Conservation (phyloP, 1,140 invertebrate genomes). For the Zaprionus inermis region DNA sequence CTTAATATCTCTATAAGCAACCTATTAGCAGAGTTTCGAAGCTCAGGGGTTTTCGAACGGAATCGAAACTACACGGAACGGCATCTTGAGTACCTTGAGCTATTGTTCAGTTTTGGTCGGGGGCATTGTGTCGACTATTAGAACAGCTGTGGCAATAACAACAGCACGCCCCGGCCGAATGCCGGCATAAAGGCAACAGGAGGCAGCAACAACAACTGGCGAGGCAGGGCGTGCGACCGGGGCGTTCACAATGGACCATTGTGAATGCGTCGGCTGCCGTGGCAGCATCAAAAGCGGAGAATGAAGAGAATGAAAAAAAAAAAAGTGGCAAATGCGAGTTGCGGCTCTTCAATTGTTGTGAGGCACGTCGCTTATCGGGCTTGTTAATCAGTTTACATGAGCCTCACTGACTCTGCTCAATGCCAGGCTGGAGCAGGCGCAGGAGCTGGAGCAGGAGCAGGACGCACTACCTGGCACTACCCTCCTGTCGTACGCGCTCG, state of each 20-base stretch:
- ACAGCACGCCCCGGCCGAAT: conserved; percentile 28
- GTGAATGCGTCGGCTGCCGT: conserved; percentile 13
- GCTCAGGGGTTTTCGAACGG: not conserved
- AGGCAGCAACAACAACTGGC: conserved; percentile 7
- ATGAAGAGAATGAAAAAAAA: conserved; percentile 7
- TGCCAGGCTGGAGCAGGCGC: not conserved
- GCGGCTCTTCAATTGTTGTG: conserved; percentile 50
- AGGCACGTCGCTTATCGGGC: conserved; percentile 65
- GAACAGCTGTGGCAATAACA: conserved; percentile 70
- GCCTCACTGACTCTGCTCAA: conserved; percentile 58
- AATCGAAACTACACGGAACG: not conserved
- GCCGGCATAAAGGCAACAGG: conserved; percentile 20
- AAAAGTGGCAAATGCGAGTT: conserved; percentile 66
- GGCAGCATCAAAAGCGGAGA: too few relatives aligned
- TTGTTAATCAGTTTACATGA: conserved; percentile 77
- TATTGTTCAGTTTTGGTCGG: conserved; percentile 26
- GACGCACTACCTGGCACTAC: not conserved
- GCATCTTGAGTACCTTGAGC: conserved; percentile 3
- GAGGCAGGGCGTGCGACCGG: conserved; percentile 15
- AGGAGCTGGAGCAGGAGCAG: not conserved
- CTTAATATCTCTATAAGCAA: not conserved
- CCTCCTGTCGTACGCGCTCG: not conserved
- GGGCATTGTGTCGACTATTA: conserved; percentile 48
- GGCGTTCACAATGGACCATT: conserved; percentile 37
- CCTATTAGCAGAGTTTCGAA: not conserved